Conservation (phyloP, 2,888 invertebrate genomes). For the Metopia argyrocephala region DNA sequence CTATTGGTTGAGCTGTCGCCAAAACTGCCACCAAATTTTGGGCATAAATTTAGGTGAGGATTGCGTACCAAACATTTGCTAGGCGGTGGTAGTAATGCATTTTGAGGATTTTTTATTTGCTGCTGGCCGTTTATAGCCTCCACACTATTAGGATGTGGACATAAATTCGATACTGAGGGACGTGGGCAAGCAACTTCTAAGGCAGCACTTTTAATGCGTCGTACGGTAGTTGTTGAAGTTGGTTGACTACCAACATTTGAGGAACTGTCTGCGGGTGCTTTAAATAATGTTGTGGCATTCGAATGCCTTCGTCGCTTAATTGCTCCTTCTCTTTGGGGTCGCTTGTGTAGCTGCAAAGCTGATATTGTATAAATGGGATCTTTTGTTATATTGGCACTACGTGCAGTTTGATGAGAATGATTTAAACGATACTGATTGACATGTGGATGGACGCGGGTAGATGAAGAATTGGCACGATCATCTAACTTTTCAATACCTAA, state of each 20-base stretch:
- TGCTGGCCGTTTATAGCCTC: slow-evolving; percentile 85
- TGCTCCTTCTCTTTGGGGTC: slow-evolving; percentile 64
- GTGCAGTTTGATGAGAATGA: slow-evolving; percentile 67
- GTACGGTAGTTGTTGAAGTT: slow-evolving; percentile 76
- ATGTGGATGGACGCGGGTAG: slow-evolving; percentile 67
- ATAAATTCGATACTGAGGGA: slow-evolving; percentile 84
- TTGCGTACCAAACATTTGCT: slow-evolving; percentile 85
- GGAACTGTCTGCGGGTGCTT: slow-evolving; percentile 66
- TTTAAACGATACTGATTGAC: slow-evolving; percentile 61
- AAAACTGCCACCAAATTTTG: slow-evolving; percentile 78
- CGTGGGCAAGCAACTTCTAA: slow-evolving; percentile 86
- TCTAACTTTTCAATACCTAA: slow-evolving; percentile 77
- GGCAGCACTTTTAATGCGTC: slow-evolving; percentile 85
- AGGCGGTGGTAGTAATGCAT: slow-evolving; percentile 83
- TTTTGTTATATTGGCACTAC: slow-evolving; percentile 74
- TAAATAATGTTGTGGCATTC: slow-evolving; percentile 75
- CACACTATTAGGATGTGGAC: slow-evolving; percentile 89
- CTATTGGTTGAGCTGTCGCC: slow-evolving; percentile 73
- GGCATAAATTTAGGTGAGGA: slow-evolving; percentile 85
- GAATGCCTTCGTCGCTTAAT: slow-evolving; percentile 78
- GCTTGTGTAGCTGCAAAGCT: slow-evolving; percentile 81
- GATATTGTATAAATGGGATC: slow-evolving; percentile 79
- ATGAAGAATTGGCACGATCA: slow-evolving; percentile 58
- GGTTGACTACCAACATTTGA: slow-evolving; percentile 63
- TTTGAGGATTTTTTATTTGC: slow-evolving; percentile 83